phyloP scores from a whole-genome alignment of 2,113 vertebrate species.

The Caloenas nicobarica region DNA sequence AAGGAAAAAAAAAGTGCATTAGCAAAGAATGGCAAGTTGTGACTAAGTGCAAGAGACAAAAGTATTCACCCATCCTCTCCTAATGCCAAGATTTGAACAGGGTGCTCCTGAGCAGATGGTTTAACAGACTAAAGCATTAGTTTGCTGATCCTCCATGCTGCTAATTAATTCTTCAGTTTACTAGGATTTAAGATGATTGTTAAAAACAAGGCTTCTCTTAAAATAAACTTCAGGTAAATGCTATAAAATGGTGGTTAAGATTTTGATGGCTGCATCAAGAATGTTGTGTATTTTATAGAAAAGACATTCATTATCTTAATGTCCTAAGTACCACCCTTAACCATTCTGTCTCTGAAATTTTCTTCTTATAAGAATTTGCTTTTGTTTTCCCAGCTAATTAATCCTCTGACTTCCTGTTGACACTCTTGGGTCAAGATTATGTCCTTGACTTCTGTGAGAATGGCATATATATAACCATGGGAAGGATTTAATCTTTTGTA shows the following conservation, averaged over 20 bases:
- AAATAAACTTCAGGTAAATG: conserved; percentile 75
- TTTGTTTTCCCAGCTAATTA: conserved; percentile 50
- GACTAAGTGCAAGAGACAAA: conserved; percentile 52
- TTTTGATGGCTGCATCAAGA: conserved; percentile 15
- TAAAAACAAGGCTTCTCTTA: conserved; percentile 76
- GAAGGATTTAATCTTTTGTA: background rate
- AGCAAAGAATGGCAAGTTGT: conserved; percentile 54
- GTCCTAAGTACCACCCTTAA: background rate
- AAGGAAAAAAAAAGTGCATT: background rate
- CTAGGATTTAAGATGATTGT: conserved; percentile 78
- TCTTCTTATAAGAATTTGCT: conserved; percentile 17
- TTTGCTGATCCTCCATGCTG: conserved; percentile 76
- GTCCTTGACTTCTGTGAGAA: conserved; percentile 27
- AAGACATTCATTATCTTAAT: background rate
- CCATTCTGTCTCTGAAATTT: conserved; percentile 12
- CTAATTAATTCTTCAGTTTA: conserved; percentile 84
- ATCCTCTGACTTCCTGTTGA: conserved; percentile 34
- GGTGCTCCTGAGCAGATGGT: conserved; percentile 78
- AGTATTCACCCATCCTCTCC: conserved; percentile 59
- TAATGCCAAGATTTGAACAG: conserved; percentile 73
- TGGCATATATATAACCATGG: background rate
- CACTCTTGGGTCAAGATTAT: conserved; percentile 16
- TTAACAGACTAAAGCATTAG: conserved; percentile 82
- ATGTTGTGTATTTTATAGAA: background rate
- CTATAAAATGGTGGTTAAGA: conserved; percentile 58